phyloP scores from a whole-genome alignment of 2,888 invertebrate species.

The Listrodromus nycthemerus region DNA sequence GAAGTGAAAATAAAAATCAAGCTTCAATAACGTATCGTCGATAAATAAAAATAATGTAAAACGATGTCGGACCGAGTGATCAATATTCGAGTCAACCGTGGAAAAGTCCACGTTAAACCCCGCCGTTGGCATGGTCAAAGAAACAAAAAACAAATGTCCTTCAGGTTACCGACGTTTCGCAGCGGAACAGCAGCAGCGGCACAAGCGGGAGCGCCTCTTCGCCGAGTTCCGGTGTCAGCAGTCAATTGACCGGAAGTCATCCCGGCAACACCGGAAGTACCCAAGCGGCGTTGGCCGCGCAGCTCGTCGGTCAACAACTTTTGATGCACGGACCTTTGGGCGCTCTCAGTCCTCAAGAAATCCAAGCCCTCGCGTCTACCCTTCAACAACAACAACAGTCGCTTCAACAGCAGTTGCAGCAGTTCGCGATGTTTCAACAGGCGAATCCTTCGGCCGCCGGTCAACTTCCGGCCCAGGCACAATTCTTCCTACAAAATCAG shows the following conservation, averaged over 20 bases:
- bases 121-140: constrained; percentile 3
- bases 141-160: constrained; percentile 49
- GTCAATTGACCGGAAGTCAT: constrained; percentile 84
- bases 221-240: constrained; percentile 85
- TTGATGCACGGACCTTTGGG: constrained; percentile 82
- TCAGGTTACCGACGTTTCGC: constrained; percentile 85
- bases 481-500: constrained; percentile 92
- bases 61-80: background rate
- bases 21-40: too few relatives aligned
- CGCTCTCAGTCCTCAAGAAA: constrained; percentile 81
- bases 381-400: constrained; percentile 88
- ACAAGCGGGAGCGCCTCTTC: constrained; percentile 84
- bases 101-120: background rate
- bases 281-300: constrained; percentile 83
- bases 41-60: too few relatives aligned
- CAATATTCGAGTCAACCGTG: background rate
- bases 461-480: constrained; percentile 87
- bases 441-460: constrained; percentile 85
- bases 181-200: constrained; percentile 84
- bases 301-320: constrained; percentile 83
- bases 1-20: too few relatives aligned
- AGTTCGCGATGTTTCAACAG: constrained; percentile 88
- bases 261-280: constrained; percentile 78
- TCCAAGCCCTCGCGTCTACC: constrained; percentile 86
- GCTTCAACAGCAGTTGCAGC: constrained; percentile 88